These are phyloP conservation scores for Gymnosoma rotundatum DNA, from an alignment of 2,888 invertebrate genomes.

Conservation along the genomic window DNA sequence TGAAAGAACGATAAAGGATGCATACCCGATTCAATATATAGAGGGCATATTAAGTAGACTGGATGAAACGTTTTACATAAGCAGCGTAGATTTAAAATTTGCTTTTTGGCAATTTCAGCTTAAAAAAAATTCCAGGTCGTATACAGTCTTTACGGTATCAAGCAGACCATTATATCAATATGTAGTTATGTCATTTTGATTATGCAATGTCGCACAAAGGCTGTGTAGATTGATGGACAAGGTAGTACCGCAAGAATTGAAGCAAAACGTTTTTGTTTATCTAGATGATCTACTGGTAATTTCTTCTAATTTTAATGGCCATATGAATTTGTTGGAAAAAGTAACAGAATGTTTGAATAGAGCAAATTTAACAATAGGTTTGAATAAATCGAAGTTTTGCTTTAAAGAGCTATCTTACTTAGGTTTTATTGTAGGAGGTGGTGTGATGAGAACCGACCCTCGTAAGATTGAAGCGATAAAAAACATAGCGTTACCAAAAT, in stretches of 20 bases:
- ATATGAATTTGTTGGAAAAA: neutral
- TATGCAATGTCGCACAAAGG: constrained; percentile 51
- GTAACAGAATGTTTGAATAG: neutral
- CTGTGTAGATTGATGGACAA: constrained; percentile 72
- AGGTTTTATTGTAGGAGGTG: neutral
- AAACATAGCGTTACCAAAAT: neutral
- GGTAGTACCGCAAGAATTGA: neutral
- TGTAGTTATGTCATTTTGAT: constrained; percentile 56
- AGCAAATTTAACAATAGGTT: neutral
- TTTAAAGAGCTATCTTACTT: neutral
- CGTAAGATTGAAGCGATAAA: neutral
- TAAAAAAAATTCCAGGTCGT: neutral
- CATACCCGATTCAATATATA: constrained; percentile 40
- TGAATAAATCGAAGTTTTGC: neutral
- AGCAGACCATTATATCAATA: constrained; percentile 34
- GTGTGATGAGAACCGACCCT: neutral
- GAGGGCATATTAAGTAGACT: constrained; percentile 20
- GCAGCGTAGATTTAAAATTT: constrained; percentile 34
- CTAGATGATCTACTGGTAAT: neutral
- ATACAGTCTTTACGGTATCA: constrained; percentile 10
- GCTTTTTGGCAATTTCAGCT: constrained; percentile 60
- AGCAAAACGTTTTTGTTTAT: neutral
- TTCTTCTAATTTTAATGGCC: neutral
- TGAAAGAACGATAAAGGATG: constrained; percentile 50
- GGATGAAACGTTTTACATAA: constrained; percentile 26